phyloP scores from a whole-genome alignment of 1,140 invertebrate species.

The Protaetia brevitarsis region DNA sequence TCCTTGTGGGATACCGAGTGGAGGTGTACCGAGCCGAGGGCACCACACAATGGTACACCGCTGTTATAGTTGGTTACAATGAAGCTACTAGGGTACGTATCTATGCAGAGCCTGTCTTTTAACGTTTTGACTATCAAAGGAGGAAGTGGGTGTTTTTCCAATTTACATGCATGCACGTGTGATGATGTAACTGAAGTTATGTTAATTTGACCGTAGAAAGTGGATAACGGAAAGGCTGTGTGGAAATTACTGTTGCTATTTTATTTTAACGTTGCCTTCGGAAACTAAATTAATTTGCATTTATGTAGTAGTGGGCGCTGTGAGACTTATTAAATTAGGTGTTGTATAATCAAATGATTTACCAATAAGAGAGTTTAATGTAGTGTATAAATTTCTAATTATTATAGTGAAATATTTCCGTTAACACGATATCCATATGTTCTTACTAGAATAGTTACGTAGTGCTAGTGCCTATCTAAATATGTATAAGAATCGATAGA shows the following conservation, averaged over 20 bases:
- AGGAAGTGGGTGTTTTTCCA: background rate
- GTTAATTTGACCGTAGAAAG: constrained; percentile 3
- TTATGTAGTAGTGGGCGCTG: background rate
- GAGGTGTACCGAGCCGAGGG: constrained; percentile 83
- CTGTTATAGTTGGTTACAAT: constrained; percentile 83
- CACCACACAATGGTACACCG: constrained; percentile 88
- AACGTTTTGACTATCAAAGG: too few relatives aligned
- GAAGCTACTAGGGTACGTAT: constrained; percentile 72
- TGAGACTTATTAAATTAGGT: background rate
- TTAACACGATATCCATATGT: background rate
- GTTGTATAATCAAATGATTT: background rate
- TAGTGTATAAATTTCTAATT: background rate
- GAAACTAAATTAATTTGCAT: background rate
- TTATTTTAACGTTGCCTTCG: background rate
- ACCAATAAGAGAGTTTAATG: background rate
- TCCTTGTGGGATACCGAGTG: constrained; percentile 79
- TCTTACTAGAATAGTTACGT: background rate
- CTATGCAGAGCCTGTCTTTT: too few relatives aligned
- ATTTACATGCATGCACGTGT: background rate
- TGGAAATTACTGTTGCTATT: background rate
- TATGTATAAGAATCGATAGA: background rate
- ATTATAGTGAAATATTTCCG: background rate
- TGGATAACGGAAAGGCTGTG: background rate
- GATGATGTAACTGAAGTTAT: constrained; percentile 4
- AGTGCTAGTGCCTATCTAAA: too few relatives aligned